Evolutionary conservation across 2,888 invertebrate species (phyloP).

Genomic region (Agrotis ipsilon): DNA sequence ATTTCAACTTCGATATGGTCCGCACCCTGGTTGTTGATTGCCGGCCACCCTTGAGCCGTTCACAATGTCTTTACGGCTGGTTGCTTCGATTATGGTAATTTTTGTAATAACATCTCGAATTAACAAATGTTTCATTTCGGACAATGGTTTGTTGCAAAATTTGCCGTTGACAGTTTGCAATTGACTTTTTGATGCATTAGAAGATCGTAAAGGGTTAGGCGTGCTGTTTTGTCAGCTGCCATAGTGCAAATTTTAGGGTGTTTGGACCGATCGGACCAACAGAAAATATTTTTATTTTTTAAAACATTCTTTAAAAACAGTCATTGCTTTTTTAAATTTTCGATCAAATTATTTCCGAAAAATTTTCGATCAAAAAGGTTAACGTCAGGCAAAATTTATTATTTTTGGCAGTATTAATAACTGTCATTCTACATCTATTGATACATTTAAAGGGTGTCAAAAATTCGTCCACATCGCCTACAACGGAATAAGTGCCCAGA

Average conservation of each 20-base stretch:
- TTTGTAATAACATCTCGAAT: slow-evolving; percentile 78
- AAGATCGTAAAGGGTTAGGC: slow-evolving; percentile 28
- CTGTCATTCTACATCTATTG: too few species aligned
- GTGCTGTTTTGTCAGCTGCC: slow-evolving; percentile 46
- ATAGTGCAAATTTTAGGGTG: not conserved
- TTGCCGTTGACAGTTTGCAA: slow-evolving; percentile 57
- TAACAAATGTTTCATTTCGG: slow-evolving; percentile 68
- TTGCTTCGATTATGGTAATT: slow-evolving; percentile 84
- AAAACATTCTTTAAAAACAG: too few species aligned
- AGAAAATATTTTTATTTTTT: too few species aligned
- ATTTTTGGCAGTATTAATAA: too few species aligned
- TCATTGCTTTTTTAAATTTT: too few species aligned
- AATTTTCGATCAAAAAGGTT: too few species aligned
- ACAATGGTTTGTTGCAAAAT: slow-evolving; percentile 64
- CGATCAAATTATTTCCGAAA: too few species aligned
- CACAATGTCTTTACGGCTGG: slow-evolving; percentile 79
- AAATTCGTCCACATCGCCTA: too few species aligned
- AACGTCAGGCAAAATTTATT: too few species aligned
- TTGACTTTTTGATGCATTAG: slow-evolving; percentile 50
- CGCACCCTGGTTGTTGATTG: slow-evolving; percentile 58
- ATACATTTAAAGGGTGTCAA: too few species aligned
- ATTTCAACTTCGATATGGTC: slow-evolving; percentile 16
- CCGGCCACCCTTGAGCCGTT: slow-evolving; percentile 67
- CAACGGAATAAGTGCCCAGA: too few species aligned
- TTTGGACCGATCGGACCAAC: not conserved